These are phyloP conservation scores for Epirrhoe alternata DNA, from an alignment of 2,888 invertebrate genomes.

Conservation along the genomic window DNA sequence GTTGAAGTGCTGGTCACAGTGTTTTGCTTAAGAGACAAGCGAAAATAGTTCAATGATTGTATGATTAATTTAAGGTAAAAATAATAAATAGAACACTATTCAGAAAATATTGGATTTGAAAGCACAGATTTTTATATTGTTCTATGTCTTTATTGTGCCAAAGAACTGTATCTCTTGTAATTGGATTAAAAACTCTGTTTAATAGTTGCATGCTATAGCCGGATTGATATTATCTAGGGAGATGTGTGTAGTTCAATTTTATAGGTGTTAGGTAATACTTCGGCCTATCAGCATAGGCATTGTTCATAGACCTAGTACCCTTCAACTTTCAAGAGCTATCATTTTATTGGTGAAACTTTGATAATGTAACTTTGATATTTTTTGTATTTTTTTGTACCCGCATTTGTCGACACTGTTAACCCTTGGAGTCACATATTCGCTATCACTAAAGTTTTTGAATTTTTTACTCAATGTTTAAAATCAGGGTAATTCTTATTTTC, in stretches of 20 bases:
- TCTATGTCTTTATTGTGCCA: conserved; percentile 23
- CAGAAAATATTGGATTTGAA: conserved; percentile 19
- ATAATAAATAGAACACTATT: conserved; percentile 12
- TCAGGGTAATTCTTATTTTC: conserved; percentile 70
- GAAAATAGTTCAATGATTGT: background rate
- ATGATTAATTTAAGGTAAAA: background rate
- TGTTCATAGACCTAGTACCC: conserved; percentile 23
- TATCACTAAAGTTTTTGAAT: conserved; percentile 61
- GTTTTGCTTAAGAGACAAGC: conserved; percentile 47
- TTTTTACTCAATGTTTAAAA: conserved; percentile 65
- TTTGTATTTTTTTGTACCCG: conserved; percentile 48
- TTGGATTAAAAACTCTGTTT: conserved; percentile 34
- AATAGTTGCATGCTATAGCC: conserved; percentile 76
- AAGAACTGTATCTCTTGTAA: conserved; percentile 1
- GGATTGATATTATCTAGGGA: conserved; percentile 69
- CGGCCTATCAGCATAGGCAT: conserved; percentile 64
- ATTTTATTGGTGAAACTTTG: conserved; percentile 47
- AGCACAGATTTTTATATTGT: conserved; percentile 2
- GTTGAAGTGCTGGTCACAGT: conserved; percentile 68
- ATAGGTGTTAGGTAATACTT: conserved; percentile 63
- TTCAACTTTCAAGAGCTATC: conserved; percentile 37
- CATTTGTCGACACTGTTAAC: conserved; percentile 50
- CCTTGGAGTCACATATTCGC: conserved; percentile 43
- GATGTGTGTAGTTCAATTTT: conserved; percentile 67
- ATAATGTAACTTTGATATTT: conserved; percentile 53